phyloP scores from a whole-genome alignment of 2,888 invertebrate species.

The Boloria euphrosyne region DNA sequence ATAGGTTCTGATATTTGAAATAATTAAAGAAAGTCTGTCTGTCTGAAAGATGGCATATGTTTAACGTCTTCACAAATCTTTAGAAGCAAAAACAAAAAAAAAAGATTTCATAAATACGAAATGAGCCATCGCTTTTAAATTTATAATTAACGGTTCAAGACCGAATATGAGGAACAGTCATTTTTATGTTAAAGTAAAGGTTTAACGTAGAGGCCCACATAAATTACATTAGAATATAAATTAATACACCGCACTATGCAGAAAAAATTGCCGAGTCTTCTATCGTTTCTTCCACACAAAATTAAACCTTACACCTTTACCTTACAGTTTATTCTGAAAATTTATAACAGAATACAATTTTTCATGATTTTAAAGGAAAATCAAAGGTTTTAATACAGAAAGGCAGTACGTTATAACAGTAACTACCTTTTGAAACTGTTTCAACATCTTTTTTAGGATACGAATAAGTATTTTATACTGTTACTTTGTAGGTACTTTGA shows the following conservation, averaged over 20 bases:
- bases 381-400: conserved; percentile 37
- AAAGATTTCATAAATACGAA: neutral
- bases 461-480: conserved; percentile 7
- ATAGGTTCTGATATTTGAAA: too few species aligned
- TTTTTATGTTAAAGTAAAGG: conserved; percentile 48
- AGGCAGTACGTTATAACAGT: conserved; percentile 23
- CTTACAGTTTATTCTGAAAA: neutral
- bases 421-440: conserved; percentile 12
- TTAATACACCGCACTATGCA: conserved; percentile 70
- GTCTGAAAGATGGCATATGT: too few species aligned
- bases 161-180: conserved; percentile 13
- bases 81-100: too few species aligned
- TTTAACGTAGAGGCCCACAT: conserved; percentile 58
- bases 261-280: conserved; percentile 52
- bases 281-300: conserved; percentile 24
- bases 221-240: conserved; percentile 81
- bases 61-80: too few species aligned
- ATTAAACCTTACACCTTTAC: conserved; percentile 23
- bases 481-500: conserved; percentile 9
- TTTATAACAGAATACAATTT: conserved; percentile 6
- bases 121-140: conserved; percentile 55
- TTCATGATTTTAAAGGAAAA: conserved; percentile 36
- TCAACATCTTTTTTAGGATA: conserved; percentile 13
- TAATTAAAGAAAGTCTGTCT: too few species aligned
- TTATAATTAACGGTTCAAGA: conserved; percentile 14